phyloP scores from a whole-genome alignment of 2,888 invertebrate genomes.

The Aplocera efformata region DNA sequence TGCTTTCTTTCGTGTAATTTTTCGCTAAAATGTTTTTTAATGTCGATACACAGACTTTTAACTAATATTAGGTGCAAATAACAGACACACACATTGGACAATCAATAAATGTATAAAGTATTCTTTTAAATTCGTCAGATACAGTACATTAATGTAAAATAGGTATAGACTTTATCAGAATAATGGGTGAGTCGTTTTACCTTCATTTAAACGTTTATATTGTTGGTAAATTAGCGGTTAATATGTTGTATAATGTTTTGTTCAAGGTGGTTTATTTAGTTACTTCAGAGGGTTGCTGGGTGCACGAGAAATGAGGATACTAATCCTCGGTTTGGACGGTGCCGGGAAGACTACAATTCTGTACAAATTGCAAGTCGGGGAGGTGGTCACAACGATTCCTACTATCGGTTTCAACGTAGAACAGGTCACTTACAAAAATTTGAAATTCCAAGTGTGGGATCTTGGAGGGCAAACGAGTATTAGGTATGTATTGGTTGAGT shows the following conservation, averaged over 20 bases:
- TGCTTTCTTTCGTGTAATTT: constrained; percentile 31
- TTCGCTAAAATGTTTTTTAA: constrained; percentile 51
- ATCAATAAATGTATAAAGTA: constrained; percentile 39
- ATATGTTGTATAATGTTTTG: constrained; percentile 17
- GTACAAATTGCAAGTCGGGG: constrained; percentile 98
- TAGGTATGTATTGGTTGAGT: constrained; percentile 80
- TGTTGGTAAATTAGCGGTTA: constrained; percentile 19
- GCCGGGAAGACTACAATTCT: constrained; percentile 99
- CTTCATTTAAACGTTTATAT: constrained; percentile 35
- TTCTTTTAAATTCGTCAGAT: constrained; percentile 50
- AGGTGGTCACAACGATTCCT: constrained; percentile 98
- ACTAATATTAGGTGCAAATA: constrained; percentile 35
- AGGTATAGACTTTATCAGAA: constrained; percentile 59
- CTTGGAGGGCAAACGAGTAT: constrained; percentile 99
- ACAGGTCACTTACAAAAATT: constrained; percentile 99
- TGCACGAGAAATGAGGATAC: constrained; percentile 97
- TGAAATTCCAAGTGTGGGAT: constrained; percentile 99
- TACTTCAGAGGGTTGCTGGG: constrained; percentile 98
- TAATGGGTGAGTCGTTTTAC: constrained; percentile 63
- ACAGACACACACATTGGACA: constrained; percentile 27
- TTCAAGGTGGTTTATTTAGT: constrained; percentile 95
- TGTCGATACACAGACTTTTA: constrained; percentile 37
- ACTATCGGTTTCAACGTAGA: constrained; percentile 99
- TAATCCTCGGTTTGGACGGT: constrained; percentile 98
- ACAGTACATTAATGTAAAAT: constrained; percentile 59